Evolutionary conservation across 1,140 invertebrate genomes (phyloP).

Genomic region (Pemphigus obesinymphae): DNA sequence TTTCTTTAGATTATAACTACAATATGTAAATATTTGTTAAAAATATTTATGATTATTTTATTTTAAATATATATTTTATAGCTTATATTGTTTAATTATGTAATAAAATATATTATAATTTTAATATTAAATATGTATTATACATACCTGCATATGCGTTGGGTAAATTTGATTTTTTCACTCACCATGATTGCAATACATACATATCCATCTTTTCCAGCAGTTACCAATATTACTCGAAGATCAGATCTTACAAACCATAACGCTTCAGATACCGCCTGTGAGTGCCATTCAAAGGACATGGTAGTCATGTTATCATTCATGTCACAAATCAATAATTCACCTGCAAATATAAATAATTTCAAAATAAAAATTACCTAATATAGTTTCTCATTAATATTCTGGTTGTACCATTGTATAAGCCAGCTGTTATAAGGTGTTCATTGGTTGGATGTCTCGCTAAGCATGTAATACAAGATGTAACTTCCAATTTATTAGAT

Average conservation of each 20-base stretch:
- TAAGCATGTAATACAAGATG: conserved; percentile 10
- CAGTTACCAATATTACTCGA: background rate
- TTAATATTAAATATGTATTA: background rate
- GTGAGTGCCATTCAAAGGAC: background rate
- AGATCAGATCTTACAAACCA: conserved; percentile 22
- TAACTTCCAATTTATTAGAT: background rate
- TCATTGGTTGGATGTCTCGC: conserved; percentile 11
- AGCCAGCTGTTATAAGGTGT: conserved; percentile 9
- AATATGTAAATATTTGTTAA: no score
- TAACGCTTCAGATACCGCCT: background rate
- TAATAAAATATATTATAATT: no score
- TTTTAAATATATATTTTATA: no score
- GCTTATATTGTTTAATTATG: no score
- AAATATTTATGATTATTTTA: no score
- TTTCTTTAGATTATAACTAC: no score
- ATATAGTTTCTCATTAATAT: background rate
- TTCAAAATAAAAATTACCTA: no score
- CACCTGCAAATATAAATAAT: conserved; percentile 6
- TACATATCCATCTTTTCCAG: background rate
- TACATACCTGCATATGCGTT: background rate
- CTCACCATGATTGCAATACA: background rate
- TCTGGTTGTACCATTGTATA: background rate
- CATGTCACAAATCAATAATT: background rate
- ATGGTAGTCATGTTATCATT: background rate
- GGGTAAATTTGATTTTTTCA: background rate